Conservation (phyloP, 2,113 vertebrate genomes). For the Carettochelys insculpta region DNA sequence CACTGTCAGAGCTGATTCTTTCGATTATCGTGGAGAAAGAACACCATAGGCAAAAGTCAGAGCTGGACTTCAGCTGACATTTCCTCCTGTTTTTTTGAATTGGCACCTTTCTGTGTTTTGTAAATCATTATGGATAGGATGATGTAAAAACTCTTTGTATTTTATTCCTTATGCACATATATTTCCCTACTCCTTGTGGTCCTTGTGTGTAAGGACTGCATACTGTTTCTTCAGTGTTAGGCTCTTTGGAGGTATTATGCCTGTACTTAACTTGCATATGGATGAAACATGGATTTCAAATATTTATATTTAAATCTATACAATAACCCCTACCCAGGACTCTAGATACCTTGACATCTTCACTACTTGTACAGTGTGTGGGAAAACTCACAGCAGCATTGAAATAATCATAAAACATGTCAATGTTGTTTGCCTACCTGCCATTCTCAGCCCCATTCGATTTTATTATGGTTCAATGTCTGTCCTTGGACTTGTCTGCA, state of each 20-base stretch:
- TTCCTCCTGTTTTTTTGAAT: not conserved
- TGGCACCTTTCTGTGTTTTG: not conserved
- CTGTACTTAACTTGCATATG: not conserved
- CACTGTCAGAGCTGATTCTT: not conserved
- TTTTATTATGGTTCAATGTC: not conserved
- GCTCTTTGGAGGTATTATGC: no score
- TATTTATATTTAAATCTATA: not conserved
- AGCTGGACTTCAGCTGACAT: no score
- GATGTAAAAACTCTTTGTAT: not conserved
- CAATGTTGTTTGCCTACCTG: not conserved
- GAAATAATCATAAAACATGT: not conserved
- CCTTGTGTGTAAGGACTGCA: not conserved
- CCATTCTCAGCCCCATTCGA: not conserved
- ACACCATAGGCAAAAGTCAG: not conserved
- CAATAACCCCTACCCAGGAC: not conserved
- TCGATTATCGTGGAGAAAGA: accelerated
- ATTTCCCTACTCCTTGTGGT: not conserved
- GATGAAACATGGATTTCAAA: not conserved
- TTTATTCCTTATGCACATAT: not conserved
- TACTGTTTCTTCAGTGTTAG: not conserved
- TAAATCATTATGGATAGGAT: not conserved
- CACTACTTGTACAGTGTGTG: not conserved
- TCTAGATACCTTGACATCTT: not conserved
- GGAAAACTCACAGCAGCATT: not conserved
- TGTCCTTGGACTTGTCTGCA: not conserved